Base-by-base conservation (phyloP, 2,797 vertebrate species). In the Cottoperca gobio region DNA sequence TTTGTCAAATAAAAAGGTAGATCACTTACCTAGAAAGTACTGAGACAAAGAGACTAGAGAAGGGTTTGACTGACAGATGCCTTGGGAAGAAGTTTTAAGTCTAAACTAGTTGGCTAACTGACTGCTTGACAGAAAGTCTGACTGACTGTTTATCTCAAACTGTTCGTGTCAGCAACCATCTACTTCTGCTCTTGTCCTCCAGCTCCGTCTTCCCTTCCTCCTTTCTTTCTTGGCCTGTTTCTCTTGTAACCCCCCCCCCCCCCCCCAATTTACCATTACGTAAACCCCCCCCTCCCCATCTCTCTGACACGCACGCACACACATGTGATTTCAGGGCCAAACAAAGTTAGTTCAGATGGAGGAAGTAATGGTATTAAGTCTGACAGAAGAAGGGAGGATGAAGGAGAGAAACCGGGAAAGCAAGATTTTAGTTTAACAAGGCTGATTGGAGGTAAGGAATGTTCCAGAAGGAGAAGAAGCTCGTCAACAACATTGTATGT, bases 351-450 rank as follows among this genome's bases (percentile, higher is more conserved):
- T 81, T 53, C 76, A 84, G 82, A 93, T 60, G 61, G 69, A 78
- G 81, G 61, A 78, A 70, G 81, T 93, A 91, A 94, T 87, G 81
- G 66, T 90, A 94, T 94, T 93, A 94, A 85, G 84, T 78, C 75
- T 81, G 84, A 90, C 80, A 85, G 81, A 78, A 55, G 69, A 33
- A 78, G 62, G 62, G 58, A 79, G 78, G 78, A 37, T 31, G 54
- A 45, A 31, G 61, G 35, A 79, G 39, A 70, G 11, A 40, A 12
- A 70, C 70, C n/a, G 31, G 28, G 78, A 70, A 46, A 24, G 54
- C 42, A 31, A 60, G 28, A 82, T 76, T 88, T 82, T 42, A 57
- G 54, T 77, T 82, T 71, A 87, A 82, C 64, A 48, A 73, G 83
- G 67, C 49, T 83, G 84, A 87, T 49, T 85, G 73, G 80, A 78